Base-by-base conservation (phyloP, 2,113 vertebrate genomes). In the Erinaceus europaeus region DNA sequence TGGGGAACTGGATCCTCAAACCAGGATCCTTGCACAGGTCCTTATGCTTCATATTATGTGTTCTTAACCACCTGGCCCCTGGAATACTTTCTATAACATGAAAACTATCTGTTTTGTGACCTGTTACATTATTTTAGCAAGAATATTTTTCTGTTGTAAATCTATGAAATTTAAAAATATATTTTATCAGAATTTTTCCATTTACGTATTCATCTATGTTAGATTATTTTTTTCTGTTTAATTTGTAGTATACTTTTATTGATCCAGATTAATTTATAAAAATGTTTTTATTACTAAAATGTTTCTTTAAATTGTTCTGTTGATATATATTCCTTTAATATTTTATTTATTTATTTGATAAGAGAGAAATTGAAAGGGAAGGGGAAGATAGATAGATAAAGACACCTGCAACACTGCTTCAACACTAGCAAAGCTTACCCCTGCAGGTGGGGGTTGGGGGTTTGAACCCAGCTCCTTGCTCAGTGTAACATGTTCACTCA, bases 271-370 rank as follows among this genome's bases (percentile, higher is more conserved):
- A 76, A 89, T 52, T 84, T 81, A 20, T 6, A 73, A 82, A 25
- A 75, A 3, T 55, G 48, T 17, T 90, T 82, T 89, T 32, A 89
- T 62, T 91, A 71, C 6, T n/a, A 80, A 81, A 90, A 76, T 9
- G 32, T 82, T 53, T 73, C 11, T 89, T 81, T 17, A 46, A 84
- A 48, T 2, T 9, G 48, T 53, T 92, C 36, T 77, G 72, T 29
- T 82, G 17, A 82, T 34, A 52, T 53, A 53, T 53, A 53, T 23
- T 53, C 23, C 23, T 21, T 17, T 53, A 21, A 53, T 20, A 52
- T 52, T 17, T 53, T 21, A 53, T 21, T 53, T 53, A 9, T 53
- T 53, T 53, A n/a, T n/a, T n/a, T n/a, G n/a, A n/a, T n/a, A n/a
- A n/a, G n/a, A n/a, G n/a, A n/a, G n/a, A n/a, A n/a, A n/a, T n/a